These are phyloP conservation scores for Eupleurogrammus muticus DNA, from an alignment of 2,797 vertebrate genomes.

Conservation along the genomic window DNA sequence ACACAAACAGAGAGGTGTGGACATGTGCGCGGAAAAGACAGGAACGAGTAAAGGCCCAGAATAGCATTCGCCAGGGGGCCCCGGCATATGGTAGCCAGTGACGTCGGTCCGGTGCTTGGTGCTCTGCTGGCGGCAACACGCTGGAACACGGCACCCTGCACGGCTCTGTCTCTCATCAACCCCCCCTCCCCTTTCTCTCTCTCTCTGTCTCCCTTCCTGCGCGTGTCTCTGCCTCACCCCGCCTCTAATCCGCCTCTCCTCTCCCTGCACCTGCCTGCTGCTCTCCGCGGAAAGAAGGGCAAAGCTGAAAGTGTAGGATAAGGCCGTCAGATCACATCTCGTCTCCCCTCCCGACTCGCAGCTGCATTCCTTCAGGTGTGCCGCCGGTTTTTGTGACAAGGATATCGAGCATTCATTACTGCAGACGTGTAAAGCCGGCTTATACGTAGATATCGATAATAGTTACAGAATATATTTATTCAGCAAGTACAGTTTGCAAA, in stretches of 20 bases:
- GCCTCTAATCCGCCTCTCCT: slow-evolving; percentile 36
- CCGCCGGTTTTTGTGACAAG: slow-evolving; percentile 49
- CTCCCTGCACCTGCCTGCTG: slow-evolving; percentile 29
- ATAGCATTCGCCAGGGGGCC: slow-evolving; percentile 50
- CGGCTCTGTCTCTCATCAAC: slow-evolving; percentile 31
- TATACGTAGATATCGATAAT: not conserved
- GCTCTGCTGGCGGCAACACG: slow-evolving; percentile 49
- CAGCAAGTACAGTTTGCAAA: no score
- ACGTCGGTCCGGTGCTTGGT: slow-evolving; percentile 41
- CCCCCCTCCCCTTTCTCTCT: not conserved
- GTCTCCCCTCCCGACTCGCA: slow-evolving; percentile 49
- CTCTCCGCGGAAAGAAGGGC: slow-evolving; percentile 37
- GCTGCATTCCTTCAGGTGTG: slow-evolving; percentile 64
- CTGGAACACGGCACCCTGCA: slow-evolving; percentile 28
- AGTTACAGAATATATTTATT: no score
- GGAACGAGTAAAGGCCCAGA: slow-evolving; percentile 42
- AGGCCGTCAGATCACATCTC: slow-evolving; percentile 58
- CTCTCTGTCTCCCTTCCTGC: not conserved
- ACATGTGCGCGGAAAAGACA: slow-evolving; percentile 12
- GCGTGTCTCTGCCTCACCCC: slow-evolving; percentile 19
- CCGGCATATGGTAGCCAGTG: slow-evolving; percentile 56
- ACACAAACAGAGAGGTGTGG: slow-evolving; percentile 20
- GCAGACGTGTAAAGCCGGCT: slow-evolving; percentile 31
- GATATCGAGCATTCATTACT: slow-evolving; percentile 36
- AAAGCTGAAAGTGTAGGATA: slow-evolving; percentile 49